Conservation (phyloP, 2,888 invertebrate species). For the Choristoneura rosaceana region DNA sequence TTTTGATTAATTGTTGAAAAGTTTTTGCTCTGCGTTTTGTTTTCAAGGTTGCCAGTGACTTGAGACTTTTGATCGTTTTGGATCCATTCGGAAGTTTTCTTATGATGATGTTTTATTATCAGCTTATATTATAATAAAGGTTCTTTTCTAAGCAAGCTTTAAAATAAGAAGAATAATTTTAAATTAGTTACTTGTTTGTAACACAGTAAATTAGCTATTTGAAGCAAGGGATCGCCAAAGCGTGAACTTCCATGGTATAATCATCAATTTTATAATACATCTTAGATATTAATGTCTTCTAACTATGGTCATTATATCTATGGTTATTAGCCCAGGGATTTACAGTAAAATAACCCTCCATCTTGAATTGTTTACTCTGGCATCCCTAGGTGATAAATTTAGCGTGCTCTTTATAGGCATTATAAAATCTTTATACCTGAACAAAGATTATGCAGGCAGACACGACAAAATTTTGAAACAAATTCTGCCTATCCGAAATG, state of each 20-base stretch:
- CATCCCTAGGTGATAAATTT: slow-evolving; percentile 27
- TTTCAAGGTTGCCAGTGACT: slow-evolving; percentile 33
- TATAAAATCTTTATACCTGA: slow-evolving; percentile 23
- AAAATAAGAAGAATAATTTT: not conserved
- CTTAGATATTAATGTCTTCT: not conserved
- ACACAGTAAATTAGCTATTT: too few relatives aligned
- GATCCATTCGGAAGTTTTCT: not conserved
- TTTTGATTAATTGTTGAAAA: slow-evolving; percentile 36
- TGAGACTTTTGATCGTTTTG: slow-evolving; percentile 9
- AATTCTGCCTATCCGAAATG: too few relatives aligned
- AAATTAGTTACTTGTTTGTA: too few relatives aligned
- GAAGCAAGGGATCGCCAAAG: too few relatives aligned
- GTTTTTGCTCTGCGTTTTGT: slow-evolving; percentile 26
- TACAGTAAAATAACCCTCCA: not conserved
- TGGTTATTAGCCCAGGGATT: not conserved
- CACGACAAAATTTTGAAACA: not conserved
- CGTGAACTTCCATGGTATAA: too few relatives aligned
- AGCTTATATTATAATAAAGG: not conserved
- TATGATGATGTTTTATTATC: not conserved
- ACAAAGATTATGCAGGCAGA: slow-evolving; percentile 2
- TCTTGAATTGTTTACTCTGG: slow-evolving; percentile 21
- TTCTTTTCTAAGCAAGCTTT: slow-evolving; percentile 1
- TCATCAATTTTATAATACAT: too few relatives aligned
- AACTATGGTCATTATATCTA: not conserved
- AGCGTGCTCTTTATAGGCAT: slow-evolving; percentile 19